Base-by-base conservation (phyloP, 1,140 invertebrate genomes). In the Philotrypesis tridentata region DNA sequence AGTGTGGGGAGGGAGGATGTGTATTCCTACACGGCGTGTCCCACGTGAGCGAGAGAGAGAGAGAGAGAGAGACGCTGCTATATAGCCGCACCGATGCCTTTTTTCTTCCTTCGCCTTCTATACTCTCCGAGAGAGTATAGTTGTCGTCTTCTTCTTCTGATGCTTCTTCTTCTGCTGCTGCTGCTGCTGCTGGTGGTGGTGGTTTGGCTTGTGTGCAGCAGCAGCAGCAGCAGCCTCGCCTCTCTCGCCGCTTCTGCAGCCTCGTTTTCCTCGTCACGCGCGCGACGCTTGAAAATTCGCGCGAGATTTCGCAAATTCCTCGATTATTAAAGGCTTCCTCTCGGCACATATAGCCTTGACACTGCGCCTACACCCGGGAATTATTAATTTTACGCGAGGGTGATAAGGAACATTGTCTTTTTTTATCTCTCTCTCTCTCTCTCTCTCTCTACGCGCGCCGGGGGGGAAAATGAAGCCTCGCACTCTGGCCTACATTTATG, bases 21-120 rank as follows among this genome's bases (percentile, higher is more conserved):
- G 67, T 78, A 68, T 68, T 67, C 75, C 48, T 55, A n/a, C 48
- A 31, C 63, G 68, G 70, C 67, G 71, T 63, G 60, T 82, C 71
- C 77, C 40, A 67, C 72, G 71, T 33, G 61, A 67, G 48, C 21
- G 48, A n/a, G 48, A 55, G 6, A n/a, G 48, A 55, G 21, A 48
- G 21, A 55, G 48, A 55, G 48, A 55, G 17, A 55, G 17, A 21
- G n/a, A 3, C 33, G 48, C 48, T 55, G 48, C 48, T 55, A 55
- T 14, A 3, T 37, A 37, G 33, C 33, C 4, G 4, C 9, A 5
- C 21, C 21, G 17, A 21, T 55, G 17, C 21, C 21, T n/a, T 55
- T 55, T 14, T 73, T 74, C 79, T 61, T 78, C 43, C 73, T 76
- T 43, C 65, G 75, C 65, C 48, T 71, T 33, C 55, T 71, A 70